Conservation (phyloP, 2,888 invertebrate species). For the Hecatera dysodea region DNA sequence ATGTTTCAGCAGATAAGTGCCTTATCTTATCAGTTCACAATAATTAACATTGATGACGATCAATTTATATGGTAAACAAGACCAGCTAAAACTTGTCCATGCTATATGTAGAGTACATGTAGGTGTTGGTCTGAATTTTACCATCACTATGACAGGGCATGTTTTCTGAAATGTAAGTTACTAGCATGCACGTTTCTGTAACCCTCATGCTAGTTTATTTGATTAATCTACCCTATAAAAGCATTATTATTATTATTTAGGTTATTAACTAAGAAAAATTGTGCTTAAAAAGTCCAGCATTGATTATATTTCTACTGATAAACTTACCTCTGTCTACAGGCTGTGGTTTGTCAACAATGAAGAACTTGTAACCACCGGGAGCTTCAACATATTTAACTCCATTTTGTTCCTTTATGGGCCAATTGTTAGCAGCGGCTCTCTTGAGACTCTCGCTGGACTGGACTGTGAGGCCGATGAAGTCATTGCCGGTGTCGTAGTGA, state of each 20-base stretch:
- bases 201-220: no score
- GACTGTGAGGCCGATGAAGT: conserved; percentile 96
- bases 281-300: not conserved
- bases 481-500: conserved; percentile 97
- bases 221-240: no score
- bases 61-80: conserved; percentile 16
- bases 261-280: no score
- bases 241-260: no score
- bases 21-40: conserved; percentile 58
- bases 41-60: conserved; percentile 49
- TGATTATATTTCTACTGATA: not conserved
- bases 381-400: conserved; percentile 93
- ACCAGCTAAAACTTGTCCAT: conserved; percentile 5
- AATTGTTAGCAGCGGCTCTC: conserved; percentile 93
- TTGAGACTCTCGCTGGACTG: conserved; percentile 94
- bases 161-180: not conserved
- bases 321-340: conserved; percentile 92
- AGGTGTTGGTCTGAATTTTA: not conserved
- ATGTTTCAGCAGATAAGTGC: conserved; percentile 40
- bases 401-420: conserved; percentile 93
- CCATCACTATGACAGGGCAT: not conserved
- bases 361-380: conserved; percentile 98
- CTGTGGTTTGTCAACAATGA: conserved; percentile 93
- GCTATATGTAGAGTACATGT: not conserved
- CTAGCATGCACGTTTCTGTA: no score